These are phyloP conservation scores for Poecile atricapillus DNA, from an alignment of 2,113 vertebrate genomes.

Conservation along the genomic window DNA sequence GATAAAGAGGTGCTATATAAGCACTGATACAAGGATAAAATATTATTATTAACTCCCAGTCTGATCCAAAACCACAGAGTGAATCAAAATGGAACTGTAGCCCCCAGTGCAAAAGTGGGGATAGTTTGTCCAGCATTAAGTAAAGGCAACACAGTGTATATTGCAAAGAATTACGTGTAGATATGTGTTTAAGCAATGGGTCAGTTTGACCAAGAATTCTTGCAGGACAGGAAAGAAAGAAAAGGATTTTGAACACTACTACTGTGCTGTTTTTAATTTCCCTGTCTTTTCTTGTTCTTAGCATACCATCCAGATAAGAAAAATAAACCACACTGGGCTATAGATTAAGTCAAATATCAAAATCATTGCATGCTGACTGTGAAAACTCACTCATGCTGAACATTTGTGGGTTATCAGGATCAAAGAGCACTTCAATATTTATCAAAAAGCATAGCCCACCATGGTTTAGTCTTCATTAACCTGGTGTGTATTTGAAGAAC, in stretches of 20 bases:
- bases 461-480: conserved; percentile 72
- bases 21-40: conserved; percentile 8
- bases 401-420: conserved; percentile 78
- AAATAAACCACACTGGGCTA: conserved; percentile 68
- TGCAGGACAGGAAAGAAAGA: background rate
- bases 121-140: background rate
- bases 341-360: conserved; percentile 74
- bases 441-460: conserved; percentile 70
- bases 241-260: background rate
- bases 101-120: background rate
- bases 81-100: background rate
- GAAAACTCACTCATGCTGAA: conserved; percentile 75
- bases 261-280: conserved; percentile 71
- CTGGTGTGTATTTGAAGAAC: conserved; percentile 73
- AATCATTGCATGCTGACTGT: conserved; percentile 67
- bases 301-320: conserved; percentile 66
- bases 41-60: conserved; percentile 34
- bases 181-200: background rate
- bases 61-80: background rate
- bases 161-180: background rate
- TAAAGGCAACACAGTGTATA: background rate
- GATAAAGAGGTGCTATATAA: conserved; percentile 49
- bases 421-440: conserved; percentile 72
- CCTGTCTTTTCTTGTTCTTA: conserved; percentile 65
- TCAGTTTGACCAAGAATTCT: conserved; percentile 11